Base-by-base conservation (phyloP, 2,113 vertebrate species). In the Sitta europaea region DNA sequence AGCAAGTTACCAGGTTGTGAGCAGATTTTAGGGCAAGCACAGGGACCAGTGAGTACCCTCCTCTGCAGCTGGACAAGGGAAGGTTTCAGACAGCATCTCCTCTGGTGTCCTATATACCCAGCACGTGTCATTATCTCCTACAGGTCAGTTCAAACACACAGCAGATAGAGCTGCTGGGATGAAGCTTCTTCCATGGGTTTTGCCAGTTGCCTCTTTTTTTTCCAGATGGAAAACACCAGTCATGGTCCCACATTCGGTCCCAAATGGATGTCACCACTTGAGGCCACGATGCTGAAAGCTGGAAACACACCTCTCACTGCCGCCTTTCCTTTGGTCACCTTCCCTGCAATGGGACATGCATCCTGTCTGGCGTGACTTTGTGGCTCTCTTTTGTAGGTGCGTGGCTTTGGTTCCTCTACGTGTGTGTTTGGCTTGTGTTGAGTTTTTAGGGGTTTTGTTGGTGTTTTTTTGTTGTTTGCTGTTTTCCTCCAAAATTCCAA, bases 271-370 rank as follows among this genome's bases (percentile, higher is more conserved):
- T 74, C 72, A 74, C 31, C 17, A 1, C 53, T 92, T 14, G 2
- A 31, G 38, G 80, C 40, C 2, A 65, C 86, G 94, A 96, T 94
- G 97, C 96, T 85, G 76, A 97, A 98, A 98, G 96, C 97, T 97
- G 93, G 97, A 96, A 96, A 94, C 97, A 96, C 27, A 72, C 78
- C 31, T 96, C 92, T 91, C 82, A 24, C 70, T 76, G 92, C 74
- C 5, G 24, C 97, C 97, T 97, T 98, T n/a, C 58, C 97, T 95
- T 98, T 89, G 97, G 97, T 96, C 97, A 96, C 96, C 93, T 94
- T 96, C 86, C 70, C 83, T 96, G 97, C 8, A 16, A 40, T 93
- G 95, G 95, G 88, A 97, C 96, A 93, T 94, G 96, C 95, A 86
- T 95, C 94, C 87, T 80, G 51, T 94, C 90, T 96, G 65, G 83